Base-by-base conservation (phyloP, 2,797 vertebrate species). In the Eulemur coronatus region DNA sequence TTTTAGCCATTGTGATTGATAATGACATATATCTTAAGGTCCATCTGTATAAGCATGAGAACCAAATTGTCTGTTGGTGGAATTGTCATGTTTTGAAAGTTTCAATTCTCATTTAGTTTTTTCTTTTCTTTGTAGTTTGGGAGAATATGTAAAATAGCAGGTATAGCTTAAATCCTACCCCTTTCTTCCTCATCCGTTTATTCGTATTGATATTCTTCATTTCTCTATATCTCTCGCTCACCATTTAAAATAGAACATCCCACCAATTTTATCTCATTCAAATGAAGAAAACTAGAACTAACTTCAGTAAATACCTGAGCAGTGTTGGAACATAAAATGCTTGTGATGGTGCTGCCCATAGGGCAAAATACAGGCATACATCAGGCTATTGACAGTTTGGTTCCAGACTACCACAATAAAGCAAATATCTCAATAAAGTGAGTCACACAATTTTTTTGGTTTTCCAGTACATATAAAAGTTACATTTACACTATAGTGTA, bases 81-180 rank as follows among this genome's bases (percentile, higher is more conserved):
- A 87, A 78, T 86, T 93, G 41, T 95, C 93, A 81, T 43, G 55
- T 89, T 89, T 95, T 46, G 46, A 38, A 95, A 78, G 46, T 84
- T 43, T 94, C 33, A 86, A n/a, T 94, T 35, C 57, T 96, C 55
- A 50, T 91, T 80, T 59, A 67, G 22, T 89, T 95, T 97, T 94
- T 24, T 59, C 30, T 78, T 95, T 94, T 89, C 35, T 82, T 94
- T 48, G 57, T 85, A n/a, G 57, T 91, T 95, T 89, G 46, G 33
- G 89, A 89, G 81, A 88, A 55, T 91, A 38, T 94, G 55, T 95
- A 73, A 95, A 57, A 48, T 61, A 91, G 7, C 33, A 86, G 89
- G 46, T 48, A 82, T 69, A 91, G 43, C 55, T 94, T 94, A 80
- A 91, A 63, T 91, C 17, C 20, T 79, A 55, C 8, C 18, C 22